Conservation (phyloP, 2,113 vertebrate genomes). For the Tragelaphus strepsiceros region DNA sequence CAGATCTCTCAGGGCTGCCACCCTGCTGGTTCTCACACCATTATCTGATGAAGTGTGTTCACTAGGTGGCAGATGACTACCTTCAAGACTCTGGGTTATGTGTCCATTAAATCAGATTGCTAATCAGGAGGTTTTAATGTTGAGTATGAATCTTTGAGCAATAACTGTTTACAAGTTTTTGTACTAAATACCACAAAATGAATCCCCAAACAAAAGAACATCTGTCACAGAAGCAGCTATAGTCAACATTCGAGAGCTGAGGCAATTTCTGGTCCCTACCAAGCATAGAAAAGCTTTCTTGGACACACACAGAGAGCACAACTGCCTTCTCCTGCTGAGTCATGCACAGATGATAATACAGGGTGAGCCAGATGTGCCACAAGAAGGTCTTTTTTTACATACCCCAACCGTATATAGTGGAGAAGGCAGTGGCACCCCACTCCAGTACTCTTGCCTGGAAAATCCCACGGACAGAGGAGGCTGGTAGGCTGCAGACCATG, state of each 20-base stretch:
- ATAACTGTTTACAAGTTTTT: constrained; percentile 67
- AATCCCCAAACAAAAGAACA: constrained; percentile 72
- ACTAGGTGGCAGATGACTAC: constrained; percentile 2
- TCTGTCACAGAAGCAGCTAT: constrained; percentile 57
- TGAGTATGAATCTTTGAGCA: constrained; percentile 70
- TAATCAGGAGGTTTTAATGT: constrained; percentile 77
- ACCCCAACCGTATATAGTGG: rapidly evolving
- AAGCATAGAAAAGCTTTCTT: background rate
- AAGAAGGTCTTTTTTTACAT: background rate
- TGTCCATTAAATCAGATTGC: constrained; percentile 72
- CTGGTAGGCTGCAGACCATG: too few species aligned
- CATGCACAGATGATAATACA: background rate
- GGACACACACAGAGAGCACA: background rate
- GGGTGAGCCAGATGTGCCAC: background rate
- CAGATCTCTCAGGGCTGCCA: background rate
- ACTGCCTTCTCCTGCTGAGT: background rate
- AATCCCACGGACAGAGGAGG: too few species aligned
- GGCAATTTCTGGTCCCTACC: background rate
- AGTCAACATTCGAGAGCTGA: constrained; percentile 25
- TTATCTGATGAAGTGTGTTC: constrained; percentile 19
- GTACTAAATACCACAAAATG: constrained; percentile 71
- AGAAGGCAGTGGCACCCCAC: too few species aligned
- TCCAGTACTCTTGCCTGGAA: too few species aligned
- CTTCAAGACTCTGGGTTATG: constrained; percentile 56
- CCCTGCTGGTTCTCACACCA: background rate